Base-by-base conservation (phyloP, 1,140 invertebrate genomes). In the Drosophila kurseongensis region DNA sequence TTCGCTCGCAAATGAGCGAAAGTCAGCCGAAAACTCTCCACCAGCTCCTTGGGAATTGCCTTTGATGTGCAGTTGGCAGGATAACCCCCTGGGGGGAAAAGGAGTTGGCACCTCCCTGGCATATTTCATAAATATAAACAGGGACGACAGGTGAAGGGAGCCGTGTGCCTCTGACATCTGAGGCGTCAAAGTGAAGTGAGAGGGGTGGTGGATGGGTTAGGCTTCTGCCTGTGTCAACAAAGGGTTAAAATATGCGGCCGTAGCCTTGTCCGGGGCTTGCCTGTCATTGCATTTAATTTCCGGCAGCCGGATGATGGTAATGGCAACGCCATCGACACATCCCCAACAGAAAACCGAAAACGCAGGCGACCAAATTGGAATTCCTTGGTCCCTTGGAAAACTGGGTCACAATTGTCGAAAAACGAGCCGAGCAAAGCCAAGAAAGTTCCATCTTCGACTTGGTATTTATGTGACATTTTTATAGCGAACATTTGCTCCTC, bases 391-490 rank as follows among this genome's bases (percentile, higher is more conserved):
- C 55, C 35, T n/a, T n/a, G n/a, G n/a, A 45, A 58, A 86, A 88
- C 57, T 86, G 71, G 82, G 82, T 86, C 82, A 88, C 69, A 75
- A 76, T 50, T 67, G 47, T 58, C 73, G 47, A 75, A 67, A 62
- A 68, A 51, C 60, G 65, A 52, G 55, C 57, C 67, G 58, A 77
- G 54, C 65, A 23, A 29, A 50, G 55, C 56, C 65, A 71, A 45
- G 61, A 47, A 59, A 60, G 63, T 58, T 75, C 45, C 54, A 76
- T 88, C 79, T 78, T 88, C 57, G 82, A 56, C 78, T 75, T 86
- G 68, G 79, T 85, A 85, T 85, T 89, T 89, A 84, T 88, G 80
- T 88, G 83, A 84, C 83, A 89, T 80, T 88, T 88, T 88, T 88
- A 88, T 79, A 83, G 83, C 54, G 35, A 79, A 32, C 55, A 58